Base-by-base conservation (phyloP, 1,140 invertebrate species). In the Eumeta japonica region DNA sequence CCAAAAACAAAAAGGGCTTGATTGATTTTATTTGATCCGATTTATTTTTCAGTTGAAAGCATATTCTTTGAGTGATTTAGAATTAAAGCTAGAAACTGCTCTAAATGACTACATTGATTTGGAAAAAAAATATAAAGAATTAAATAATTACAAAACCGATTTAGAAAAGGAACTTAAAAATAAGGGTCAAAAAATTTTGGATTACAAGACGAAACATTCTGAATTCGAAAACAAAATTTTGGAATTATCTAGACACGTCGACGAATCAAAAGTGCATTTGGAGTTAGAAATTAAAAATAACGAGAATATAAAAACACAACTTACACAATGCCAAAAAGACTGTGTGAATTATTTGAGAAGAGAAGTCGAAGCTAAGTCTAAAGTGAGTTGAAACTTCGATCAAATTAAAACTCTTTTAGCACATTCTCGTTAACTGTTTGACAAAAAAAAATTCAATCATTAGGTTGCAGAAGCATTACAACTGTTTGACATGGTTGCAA, bases 381-480 rank as follows among this genome's bases (percentile, higher is more conserved):
- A 74, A 45, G 66, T 67, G 46, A 37, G 24, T 32, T 28, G 41
- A n/a, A n/a, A n/a, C n/a, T n/a, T n/a, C n/a, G n/a, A n/a, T n/a
- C n/a, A n/a, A n/a, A n/a, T n/a, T n/a, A n/a, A n/a, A n/a, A n/a
- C n/a, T n/a, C n/a, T n/a, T n/a, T n/a, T n/a, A n/a, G n/a, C n/a
- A n/a, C n/a, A n/a, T n/a, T n/a, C n/a, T n/a, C n/a, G n/a, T n/a
- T n/a, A n/a, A n/a, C n/a, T n/a, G n/a, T n/a, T n/a, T n/a, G n/a
- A n/a, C n/a, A n/a, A n/a, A n/a, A n/a, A n/a, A n/a, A n/a, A n/a
- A n/a, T n/a, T n/a, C n/a, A n/a, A n/a, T n/a, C 42, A 52, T 24
- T 35, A 74, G 70, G 70, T 74, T 1, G 62, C 62, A 19, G 70
- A 74, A 62, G 70, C 70, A 7, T 47, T 74, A 18, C 66, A 74